Evolutionary conservation across 2,888 invertebrate species (phyloP), one percentile per base, ranked within the genome.

Genomic region (Palloptera scutellata): DNA sequence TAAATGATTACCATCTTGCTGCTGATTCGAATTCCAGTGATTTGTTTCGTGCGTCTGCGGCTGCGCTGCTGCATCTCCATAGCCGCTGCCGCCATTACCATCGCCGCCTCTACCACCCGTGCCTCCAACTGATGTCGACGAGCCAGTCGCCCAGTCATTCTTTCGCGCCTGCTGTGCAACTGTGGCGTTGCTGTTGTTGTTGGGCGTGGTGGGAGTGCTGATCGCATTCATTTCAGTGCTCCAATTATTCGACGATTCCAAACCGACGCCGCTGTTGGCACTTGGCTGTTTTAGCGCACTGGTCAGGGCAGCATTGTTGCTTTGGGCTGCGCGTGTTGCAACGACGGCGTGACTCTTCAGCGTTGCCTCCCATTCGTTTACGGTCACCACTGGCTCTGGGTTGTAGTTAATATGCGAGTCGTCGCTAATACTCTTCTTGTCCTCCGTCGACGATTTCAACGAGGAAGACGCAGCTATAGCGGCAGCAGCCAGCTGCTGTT

Each of bases 191-290:
- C 72, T 73, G 54, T 69, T 76, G 68, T 71, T 76, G 67, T 70
- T 73, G 70, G 48, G 66, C 60, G 64, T 70, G 53, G 67, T 73
- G 12, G 74, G 70, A 11, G 74, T 73, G 41, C 66, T 62, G 0
- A 73, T 71, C n/a, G 80, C 76, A 66, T 81, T 81, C 79, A 83
- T 78, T 64, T 83, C 83, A 51, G 76, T 79, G 71, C 79, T 83
- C 83, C 83, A 83, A 53, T 83, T 83, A 68, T 78, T 82, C n/a
- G 75, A 75, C 42, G 70, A 64, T 11, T 69, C 70, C 13, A 69
- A 45, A 12, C 68, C 66, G 0, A 68, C 68, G 12, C 67, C 54
- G 61, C 17, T 17, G 12, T 53, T 12, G 67, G 70, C 19, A 19
- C 67, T 52, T 73, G 48, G 71, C 1, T 77, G 75, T 64, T 78